Evolutionary conservation across 2,113 vertebrate genomes (phyloP).

Genomic region (Cyprinodon brontotheroides): DNA sequence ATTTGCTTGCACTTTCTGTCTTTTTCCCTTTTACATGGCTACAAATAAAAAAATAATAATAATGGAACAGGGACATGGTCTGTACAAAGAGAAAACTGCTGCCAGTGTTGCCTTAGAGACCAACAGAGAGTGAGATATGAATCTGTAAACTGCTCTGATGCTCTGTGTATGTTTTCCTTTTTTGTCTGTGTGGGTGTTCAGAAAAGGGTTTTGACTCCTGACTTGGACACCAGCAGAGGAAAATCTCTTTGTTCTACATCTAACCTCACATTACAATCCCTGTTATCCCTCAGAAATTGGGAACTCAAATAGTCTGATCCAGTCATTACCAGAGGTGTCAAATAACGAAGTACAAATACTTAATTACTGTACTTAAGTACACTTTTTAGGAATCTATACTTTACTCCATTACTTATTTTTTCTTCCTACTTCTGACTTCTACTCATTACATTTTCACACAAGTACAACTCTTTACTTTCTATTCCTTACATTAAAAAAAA

Average conservation of each 20-base stretch:
- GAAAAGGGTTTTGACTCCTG: slow-evolving; percentile 27
- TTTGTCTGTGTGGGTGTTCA: slow-evolving; percentile 40
- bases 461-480: too few relatives aligned
- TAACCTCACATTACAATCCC: slow-evolving; percentile 1
- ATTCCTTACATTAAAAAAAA: too few relatives aligned
- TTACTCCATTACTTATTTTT: too few relatives aligned
- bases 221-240: slow-evolving; percentile 26
- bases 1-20: neutral
- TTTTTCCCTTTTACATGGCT: neutral
- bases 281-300: slow-evolving; percentile 38
- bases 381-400: too few relatives aligned
- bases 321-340: neutral
- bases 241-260: slow-evolving; percentile 5
- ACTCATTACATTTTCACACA: too few relatives aligned
- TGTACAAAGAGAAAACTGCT: slow-evolving; percentile 36
- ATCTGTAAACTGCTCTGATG: slow-evolving; percentile 63
- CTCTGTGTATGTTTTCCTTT: slow-evolving; percentile 42
- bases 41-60: slow-evolving; percentile 18
- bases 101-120: slow-evolving; percentile 64
- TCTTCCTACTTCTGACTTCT: too few relatives aligned
- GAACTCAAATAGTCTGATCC: slow-evolving; percentile 36
- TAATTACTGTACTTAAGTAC: too few relatives aligned
- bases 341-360: too few relatives aligned
- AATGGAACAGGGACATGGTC: slow-evolving; percentile 35
- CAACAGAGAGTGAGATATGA: slow-evolving; percentile 43